Evolutionary conservation across 2,113 vertebrate species (phyloP).

Genomic region (Circaetus cinerascens): DNA sequence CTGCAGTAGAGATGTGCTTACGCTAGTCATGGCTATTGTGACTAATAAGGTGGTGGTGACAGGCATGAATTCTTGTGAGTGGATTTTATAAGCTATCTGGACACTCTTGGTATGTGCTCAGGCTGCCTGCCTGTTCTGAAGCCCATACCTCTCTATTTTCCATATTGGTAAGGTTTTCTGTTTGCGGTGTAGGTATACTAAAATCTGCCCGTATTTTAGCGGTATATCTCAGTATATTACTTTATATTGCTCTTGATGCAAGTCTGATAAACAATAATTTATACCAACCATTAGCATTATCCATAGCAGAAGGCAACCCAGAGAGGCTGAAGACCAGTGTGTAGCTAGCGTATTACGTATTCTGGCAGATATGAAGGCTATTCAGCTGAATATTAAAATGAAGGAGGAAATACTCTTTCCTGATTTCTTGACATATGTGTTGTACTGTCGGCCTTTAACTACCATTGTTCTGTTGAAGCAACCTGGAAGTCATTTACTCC

Average conservation of each 20-base stretch:
- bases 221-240: background rate
- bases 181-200: background rate
- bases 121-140: background rate
- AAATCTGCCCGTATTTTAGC: background rate
- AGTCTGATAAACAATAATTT: background rate
- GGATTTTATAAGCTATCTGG: background rate
- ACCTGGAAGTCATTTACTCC: background rate
- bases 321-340: background rate
- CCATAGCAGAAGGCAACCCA: background rate
- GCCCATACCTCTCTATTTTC: background rate
- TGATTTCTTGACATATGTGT: background rate
- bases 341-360: background rate
- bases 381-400: background rate
- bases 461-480: background rate
- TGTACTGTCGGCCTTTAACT: background rate
- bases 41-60: background rate
- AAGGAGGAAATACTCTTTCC: background rate
- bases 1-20: background rate
- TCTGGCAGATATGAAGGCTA: background rate
- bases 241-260: background rate
- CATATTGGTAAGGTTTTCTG: background rate
- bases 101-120: background rate
- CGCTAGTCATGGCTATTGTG: background rate
- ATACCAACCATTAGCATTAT: background rate
- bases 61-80: background rate